Percentiles rank a stretch among this genome's conserved stretches.
These are phyloP conservation scores for Gisinianus flammeolus DNA, from an alignment of 2,888 invertebrate species.

Conservation along the genomic window DNA sequence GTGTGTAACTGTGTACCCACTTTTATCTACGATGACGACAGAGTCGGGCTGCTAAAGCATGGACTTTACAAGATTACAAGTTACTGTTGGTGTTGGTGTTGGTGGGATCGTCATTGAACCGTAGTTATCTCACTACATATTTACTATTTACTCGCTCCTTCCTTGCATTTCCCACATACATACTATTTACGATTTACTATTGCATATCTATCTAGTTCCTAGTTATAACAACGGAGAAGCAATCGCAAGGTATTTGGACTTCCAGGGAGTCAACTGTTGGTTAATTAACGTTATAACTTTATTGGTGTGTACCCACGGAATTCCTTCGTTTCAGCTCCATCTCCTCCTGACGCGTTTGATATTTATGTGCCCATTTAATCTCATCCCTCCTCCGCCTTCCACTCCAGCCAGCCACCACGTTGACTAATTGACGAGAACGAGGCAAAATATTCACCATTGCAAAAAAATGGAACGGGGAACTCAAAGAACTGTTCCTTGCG, in stretches of 20 bases:
- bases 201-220: too few relatives aligned
- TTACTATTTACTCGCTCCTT: too few relatives aligned
- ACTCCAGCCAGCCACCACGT: slow-evolving; percentile 17
- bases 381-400: slow-evolving; percentile 10
- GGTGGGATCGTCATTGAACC: too few relatives aligned
- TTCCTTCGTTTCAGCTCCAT: neutral
- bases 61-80: too few relatives aligned
- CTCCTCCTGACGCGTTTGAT: neutral
- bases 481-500: neutral
- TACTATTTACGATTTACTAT: too few relatives aligned
- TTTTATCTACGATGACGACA: too few relatives aligned
- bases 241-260: slow-evolving; percentile 21
- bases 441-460: slow-evolving; percentile 4
- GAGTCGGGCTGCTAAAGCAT: too few relatives aligned
- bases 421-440: slow-evolving; percentile 32
- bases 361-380: neutral
- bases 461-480: neutral
- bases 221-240: too few relatives aligned
- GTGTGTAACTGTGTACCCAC: slow-evolving; percentile 1
- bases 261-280: slow-evolving; percentile 20
- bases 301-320: slow-evolving; percentile 33
- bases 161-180: too few relatives aligned
- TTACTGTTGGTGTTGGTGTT: too few relatives aligned
- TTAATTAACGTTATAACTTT: slow-evolving; percentile 36
- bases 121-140: too few relatives aligned